Percentiles rank a stretch among this genome's conserved stretches.
These are phyloP conservation scores for Eustalomyia histrio DNA, from an alignment of 2,888 invertebrate genomes.

Conservation along the genomic window DNA sequence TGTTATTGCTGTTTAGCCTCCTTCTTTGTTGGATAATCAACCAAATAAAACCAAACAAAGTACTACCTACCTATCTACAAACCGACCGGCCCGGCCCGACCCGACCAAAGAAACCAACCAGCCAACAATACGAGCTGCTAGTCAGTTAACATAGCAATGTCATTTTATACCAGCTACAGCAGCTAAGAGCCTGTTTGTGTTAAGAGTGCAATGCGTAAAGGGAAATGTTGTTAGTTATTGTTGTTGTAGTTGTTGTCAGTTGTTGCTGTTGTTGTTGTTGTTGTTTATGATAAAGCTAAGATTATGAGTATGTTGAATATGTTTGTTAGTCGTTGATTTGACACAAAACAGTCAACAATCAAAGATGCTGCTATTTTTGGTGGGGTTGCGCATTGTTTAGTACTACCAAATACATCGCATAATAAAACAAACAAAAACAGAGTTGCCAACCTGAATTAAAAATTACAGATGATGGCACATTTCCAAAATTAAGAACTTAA, in stretches of 20 bases:
- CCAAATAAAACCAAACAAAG: constrained; percentile 1
- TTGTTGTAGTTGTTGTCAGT: too few species aligned
- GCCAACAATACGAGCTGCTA: constrained; percentile 9
- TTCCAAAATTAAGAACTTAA: too few species aligned
- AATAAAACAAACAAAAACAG: background rate
- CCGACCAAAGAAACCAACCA: constrained; percentile 11
- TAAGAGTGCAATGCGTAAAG: constrained; percentile 48
- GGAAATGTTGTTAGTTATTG: constrained; percentile 28
- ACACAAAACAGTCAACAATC: constrained; percentile 47
- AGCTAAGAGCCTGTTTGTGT: constrained; percentile 20
- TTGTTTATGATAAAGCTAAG: constrained; percentile 3
- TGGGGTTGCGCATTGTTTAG: constrained; percentile 6
- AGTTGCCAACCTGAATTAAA: background rate
- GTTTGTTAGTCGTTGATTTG: constrained; percentile 34
- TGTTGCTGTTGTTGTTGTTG: constrained; percentile 12
- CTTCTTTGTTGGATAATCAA: constrained; percentile 16
- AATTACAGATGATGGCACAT: too few species aligned
- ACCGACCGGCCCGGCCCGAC: background rate
- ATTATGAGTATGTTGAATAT: constrained; percentile 24
- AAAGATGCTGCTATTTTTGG: constrained; percentile 5
- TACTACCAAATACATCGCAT: background rate
- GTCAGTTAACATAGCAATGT: background rate
- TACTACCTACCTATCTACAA: constrained; percentile 7
- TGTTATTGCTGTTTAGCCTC: background rate
- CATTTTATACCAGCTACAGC: background rate